phyloP scores from a whole-genome alignment of 2,113 vertebrate genomes.

The Pholis gunnellus region DNA sequence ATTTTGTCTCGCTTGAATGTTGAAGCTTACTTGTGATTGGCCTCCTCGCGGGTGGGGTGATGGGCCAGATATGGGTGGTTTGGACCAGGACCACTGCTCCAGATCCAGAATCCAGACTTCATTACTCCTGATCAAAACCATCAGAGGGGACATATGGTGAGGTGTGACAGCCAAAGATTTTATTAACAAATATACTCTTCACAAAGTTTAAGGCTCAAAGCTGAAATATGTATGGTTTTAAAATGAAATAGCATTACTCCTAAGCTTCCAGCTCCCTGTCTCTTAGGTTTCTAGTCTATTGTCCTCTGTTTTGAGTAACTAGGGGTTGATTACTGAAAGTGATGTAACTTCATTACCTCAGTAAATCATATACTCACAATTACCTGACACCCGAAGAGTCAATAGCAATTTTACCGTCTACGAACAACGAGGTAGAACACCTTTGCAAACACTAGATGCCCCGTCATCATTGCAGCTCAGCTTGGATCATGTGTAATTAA shows the following conservation, averaged over 20 bases:
- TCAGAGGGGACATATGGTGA: neutral
- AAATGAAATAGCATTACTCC: no score
- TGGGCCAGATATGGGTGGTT: slow-evolving; percentile 89
- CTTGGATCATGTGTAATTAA: neutral
- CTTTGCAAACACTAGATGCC: neutral
- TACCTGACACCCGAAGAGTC: neutral
- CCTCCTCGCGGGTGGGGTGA: slow-evolving; percentile 94
- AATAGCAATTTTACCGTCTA: neutral
- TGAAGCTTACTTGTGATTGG: slow-evolving; percentile 91
- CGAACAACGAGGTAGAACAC: neutral
- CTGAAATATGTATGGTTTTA: neutral
- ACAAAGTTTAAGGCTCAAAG: neutral
- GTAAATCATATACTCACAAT: slow-evolving; percentile 4
- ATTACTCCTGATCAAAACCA: slow-evolving; percentile 89
- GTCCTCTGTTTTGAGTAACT: neutral
- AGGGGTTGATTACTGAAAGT: neutral
- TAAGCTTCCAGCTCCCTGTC: neutral
- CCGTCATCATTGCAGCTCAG: neutral
- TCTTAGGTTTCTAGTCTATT: neutral
- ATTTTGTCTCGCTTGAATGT: neutral
- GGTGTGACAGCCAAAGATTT: neutral
- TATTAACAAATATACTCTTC: neutral
- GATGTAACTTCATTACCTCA: neutral
- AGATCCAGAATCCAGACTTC: slow-evolving; percentile 98
- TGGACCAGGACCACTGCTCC: slow-evolving; percentile 98